Percentiles rank a stretch among this genome's conserved stretches.
Conservation (phyloP, 1,140 invertebrate genomes). For the Pseudomyrmex sp. region DNA sequence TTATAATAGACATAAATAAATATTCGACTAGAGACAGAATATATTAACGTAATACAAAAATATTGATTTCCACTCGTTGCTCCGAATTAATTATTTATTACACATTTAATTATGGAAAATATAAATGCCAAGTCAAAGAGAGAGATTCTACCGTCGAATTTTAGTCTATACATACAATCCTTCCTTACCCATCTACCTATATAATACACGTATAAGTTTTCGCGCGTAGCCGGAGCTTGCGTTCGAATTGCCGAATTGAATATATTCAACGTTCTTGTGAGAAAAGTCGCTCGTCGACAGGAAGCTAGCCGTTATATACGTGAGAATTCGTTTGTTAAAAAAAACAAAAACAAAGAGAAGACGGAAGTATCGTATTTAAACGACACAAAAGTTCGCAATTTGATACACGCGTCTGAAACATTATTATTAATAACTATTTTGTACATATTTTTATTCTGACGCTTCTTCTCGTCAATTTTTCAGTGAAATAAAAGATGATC, state of each 20-base stretch:
- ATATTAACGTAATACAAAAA: too few species aligned
- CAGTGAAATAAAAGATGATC: background rate
- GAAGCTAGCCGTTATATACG: background rate
- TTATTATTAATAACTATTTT: background rate
- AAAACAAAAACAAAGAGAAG: background rate
- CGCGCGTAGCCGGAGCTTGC: slow-evolving; percentile 23
- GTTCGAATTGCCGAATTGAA: slow-evolving; percentile 22
- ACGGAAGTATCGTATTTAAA: background rate
- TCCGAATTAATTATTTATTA: too few species aligned
- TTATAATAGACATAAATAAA: slow-evolving; percentile 13
- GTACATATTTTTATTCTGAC: background rate
- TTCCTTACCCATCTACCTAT: slow-evolving; percentile 68
- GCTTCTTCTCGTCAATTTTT: background rate
- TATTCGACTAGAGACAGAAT: background rate
- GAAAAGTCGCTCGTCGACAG: slow-evolving; percentile 21
- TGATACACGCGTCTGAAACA: background rate
- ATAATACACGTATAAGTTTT: slow-evolving; percentile 63
- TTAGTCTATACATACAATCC: slow-evolving; percentile 52
- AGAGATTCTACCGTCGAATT: slow-evolving; percentile 62
- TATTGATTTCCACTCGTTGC: background rate
- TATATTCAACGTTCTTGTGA: background rate
- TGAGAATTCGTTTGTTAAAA: background rate
- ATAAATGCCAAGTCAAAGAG: background rate
- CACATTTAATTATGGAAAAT: background rate
- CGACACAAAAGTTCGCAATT: background rate